A percentile compares a stretch with the other conserved stretches of the same genome.
Conservation (phyloP, 2,113 vertebrate genomes). For the Porphyrio hochstetteri region DNA sequence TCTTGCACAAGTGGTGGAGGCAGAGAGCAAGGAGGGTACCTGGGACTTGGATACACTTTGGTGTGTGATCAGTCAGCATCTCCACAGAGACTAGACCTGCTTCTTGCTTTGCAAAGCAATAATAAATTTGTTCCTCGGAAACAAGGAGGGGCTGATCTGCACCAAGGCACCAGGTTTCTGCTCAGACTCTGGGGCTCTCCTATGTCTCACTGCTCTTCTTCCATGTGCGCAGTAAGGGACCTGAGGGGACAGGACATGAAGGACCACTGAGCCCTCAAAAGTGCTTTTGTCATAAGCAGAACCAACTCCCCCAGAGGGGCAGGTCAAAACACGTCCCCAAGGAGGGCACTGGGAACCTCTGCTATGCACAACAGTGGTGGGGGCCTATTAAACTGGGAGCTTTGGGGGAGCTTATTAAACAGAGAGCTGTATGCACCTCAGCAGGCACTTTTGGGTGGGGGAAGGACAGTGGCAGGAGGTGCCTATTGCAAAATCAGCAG, state of each 20-base stretch:
- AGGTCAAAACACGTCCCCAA: not conserved
- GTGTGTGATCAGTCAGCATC: not conserved
- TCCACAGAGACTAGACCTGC: not conserved
- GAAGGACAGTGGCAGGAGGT: no score
- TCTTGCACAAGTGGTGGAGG: not conserved
- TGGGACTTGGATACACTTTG: not conserved
- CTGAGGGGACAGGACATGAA: not conserved
- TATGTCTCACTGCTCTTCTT: not conserved
- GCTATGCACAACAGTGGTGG: rapidly evolving
- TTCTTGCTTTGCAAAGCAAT: not conserved
- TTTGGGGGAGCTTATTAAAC: no score
- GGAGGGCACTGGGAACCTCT: not conserved
- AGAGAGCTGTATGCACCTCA: not conserved
- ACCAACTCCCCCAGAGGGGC: not conserved
- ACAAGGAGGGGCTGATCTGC: rapidly evolving
- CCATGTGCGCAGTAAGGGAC: rapidly evolving
- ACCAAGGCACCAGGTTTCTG: not conserved
- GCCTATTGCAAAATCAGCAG: not conserved
- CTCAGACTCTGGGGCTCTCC: not conserved
- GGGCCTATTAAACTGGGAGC: no score
- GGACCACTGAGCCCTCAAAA: not conserved
- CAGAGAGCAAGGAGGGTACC: not conserved
- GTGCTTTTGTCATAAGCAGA: not conserved
- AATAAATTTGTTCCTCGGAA: not conserved
- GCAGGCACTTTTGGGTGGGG: not conserved